Evolutionary conservation across 1,140 invertebrate genomes (phyloP).

Genomic region (Zaprionus kolodkinae): DNA sequence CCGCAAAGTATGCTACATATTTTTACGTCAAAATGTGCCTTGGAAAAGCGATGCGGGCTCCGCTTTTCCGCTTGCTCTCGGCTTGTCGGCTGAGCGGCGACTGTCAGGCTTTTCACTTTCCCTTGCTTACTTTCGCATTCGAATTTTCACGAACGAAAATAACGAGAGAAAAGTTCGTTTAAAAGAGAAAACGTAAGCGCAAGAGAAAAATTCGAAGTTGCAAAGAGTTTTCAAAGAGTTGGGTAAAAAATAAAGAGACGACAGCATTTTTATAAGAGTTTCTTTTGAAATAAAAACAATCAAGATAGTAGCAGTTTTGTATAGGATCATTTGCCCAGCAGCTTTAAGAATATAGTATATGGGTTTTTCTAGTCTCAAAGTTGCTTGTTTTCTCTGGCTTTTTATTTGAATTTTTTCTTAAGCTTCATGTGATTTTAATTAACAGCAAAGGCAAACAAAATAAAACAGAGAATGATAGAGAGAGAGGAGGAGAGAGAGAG

Average conservation of each 20-base stretch:
- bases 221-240: neutral
- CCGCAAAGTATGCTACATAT: neutral
- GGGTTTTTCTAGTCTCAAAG: neutral
- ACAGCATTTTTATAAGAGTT: neutral
- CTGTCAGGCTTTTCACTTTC: constrained; percentile 29
- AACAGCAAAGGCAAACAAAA: constrained; percentile 47
- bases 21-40: too few species aligned
- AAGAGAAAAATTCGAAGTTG: constrained; percentile 2
- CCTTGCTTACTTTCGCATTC: constrained; percentile 40
- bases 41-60: neutral
- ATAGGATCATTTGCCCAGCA: neutral
- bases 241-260: neutral
- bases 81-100: constrained; percentile 59
- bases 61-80: constrained; percentile 49
- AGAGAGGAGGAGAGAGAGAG: constrained; percentile 26
- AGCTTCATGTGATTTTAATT: constrained; percentile 76
- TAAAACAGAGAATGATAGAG: constrained; percentile 11
- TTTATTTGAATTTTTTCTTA: neutral
- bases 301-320: neutral
- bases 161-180: neutral
- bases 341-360: neutral
- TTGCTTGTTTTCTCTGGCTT: neutral
- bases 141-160: constrained; percentile 12
- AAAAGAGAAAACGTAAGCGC: constrained; percentile 18
- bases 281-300: neutral